Conservation (phyloP, 2,888 invertebrate genomes). For the Drosophila tanythrix region DNA sequence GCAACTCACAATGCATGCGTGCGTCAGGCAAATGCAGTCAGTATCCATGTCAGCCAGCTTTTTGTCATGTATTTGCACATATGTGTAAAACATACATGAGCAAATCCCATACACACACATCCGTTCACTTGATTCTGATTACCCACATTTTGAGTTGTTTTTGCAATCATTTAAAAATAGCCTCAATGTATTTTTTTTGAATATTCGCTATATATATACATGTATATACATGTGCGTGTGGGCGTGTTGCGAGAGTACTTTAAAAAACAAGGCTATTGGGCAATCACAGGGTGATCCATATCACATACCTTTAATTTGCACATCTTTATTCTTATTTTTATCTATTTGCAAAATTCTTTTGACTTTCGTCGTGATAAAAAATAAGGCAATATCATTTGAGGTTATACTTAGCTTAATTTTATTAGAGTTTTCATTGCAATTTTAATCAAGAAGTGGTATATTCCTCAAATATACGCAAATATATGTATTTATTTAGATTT, state of each 20-base stretch:
- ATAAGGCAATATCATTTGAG: slow-evolving; percentile 2
- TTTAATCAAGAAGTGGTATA: not conserved
- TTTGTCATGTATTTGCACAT: slow-evolving; percentile 36
- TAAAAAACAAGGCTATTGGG: slow-evolving; percentile 20
- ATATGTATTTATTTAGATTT: not conserved
- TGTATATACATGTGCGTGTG: slow-evolving; percentile 8
- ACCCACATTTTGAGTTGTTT: slow-evolving; percentile 54
- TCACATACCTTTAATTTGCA: not conserved
- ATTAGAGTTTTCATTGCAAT: not conserved
- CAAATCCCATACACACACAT: not conserved
- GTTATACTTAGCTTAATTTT: slow-evolving; percentile 5
- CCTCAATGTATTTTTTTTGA: slow-evolving; percentile 41
- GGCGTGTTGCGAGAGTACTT: slow-evolving; percentile 11
- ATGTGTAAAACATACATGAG: slow-evolving; percentile 3
- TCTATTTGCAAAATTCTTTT: not conserved
- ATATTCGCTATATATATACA: slow-evolving; percentile 4
- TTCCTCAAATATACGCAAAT: not conserved
- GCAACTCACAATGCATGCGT: slow-evolving; percentile 10
- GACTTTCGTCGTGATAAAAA: not conserved
- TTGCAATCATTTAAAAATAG: slow-evolving; percentile 71
- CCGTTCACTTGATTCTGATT: slow-evolving; percentile 28
- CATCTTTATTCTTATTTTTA: slow-evolving; percentile 27
- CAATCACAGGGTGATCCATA: slow-evolving; percentile 42
- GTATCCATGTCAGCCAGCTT: slow-evolving; percentile 39
- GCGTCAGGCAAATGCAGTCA: slow-evolving; percentile 24